These are phyloP conservation scores for Platerodrilus igneus DNA, from an alignment of 2,888 invertebrate genomes.

Conservation along the genomic window DNA sequence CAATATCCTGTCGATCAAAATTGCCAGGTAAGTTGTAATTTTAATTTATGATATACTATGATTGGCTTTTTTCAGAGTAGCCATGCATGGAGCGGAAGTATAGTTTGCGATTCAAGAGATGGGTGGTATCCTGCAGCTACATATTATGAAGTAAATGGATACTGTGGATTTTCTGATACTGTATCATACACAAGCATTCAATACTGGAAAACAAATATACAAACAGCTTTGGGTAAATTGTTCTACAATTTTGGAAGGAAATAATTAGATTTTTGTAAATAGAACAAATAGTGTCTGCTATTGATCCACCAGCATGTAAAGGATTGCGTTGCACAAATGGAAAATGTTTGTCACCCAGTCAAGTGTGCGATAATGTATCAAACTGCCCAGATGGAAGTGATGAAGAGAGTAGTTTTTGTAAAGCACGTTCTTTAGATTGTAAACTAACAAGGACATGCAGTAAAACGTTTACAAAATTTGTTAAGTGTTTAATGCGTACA, in stretches of 20 bases:
- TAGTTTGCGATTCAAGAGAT: conserved; percentile 60
- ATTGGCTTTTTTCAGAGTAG: conserved; percentile 5
- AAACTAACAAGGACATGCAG: conserved; percentile 35
- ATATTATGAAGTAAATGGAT: conserved; percentile 55
- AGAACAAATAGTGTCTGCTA: conserved; percentile 19
- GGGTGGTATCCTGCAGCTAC: conserved; percentile 72
- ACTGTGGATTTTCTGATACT: conserved; percentile 51
- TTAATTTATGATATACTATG: too few species aligned
- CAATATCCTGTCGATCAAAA: conserved; percentile 11
- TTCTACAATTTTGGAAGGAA: conserved; percentile 10
- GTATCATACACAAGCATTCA: conserved; percentile 54
- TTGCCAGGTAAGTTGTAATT: conserved; percentile 24
- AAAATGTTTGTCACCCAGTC: conserved; percentile 55
- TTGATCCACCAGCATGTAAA: conserved; percentile 48
- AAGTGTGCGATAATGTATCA: conserved; percentile 63
- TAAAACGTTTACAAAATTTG: too few species aligned
- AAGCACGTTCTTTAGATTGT: conserved; percentile 30
- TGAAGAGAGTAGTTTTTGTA: conserved; percentile 54
- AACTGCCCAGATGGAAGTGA: conserved; percentile 69
- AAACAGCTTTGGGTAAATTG: conserved; percentile 49
- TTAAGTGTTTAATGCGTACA: too few species aligned
- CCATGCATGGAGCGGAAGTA: conserved; percentile 60
- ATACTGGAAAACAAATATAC: conserved; percentile 52
- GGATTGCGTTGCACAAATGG: conserved; percentile 67
- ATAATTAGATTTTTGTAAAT: background rate